These are phyloP conservation scores for Drosophila biarmipes DNA, from an alignment of 1,140 invertebrate species.

Conservation along the genomic window DNA sequence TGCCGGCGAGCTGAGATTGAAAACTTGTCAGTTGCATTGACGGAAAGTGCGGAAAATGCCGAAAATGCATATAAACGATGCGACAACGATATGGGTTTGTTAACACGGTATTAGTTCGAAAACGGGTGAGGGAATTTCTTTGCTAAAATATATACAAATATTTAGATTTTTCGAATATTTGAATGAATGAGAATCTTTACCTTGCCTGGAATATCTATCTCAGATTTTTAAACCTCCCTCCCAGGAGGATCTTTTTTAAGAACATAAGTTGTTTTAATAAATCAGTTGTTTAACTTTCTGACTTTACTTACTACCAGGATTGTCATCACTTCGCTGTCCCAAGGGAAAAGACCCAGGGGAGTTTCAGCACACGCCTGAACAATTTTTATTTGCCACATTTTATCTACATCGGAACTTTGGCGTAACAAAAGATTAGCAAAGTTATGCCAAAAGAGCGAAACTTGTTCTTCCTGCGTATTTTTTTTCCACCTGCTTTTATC, in stretches of 20 bases:
- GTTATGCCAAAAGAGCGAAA: slow-evolving; percentile 73
- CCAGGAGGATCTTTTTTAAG: background rate
- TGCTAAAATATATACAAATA: background rate
- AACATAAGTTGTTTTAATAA: slow-evolving; percentile 22
- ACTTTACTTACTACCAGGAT: slow-evolving; percentile 10
- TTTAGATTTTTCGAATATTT: background rate
- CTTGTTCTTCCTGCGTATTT: slow-evolving; percentile 33
- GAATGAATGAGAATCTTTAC: no score
- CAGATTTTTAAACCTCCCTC: background rate
- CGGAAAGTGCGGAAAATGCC: slow-evolving; percentile 23
- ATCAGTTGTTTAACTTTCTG: slow-evolving; percentile 33
- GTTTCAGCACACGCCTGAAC: slow-evolving; percentile 53
- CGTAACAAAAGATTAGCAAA: slow-evolving; percentile 79
- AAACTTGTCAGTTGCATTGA: slow-evolving; percentile 78
- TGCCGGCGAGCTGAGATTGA: slow-evolving; percentile 65
- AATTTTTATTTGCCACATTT: slow-evolving; percentile 80
- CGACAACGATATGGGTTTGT: slow-evolving; percentile 47
- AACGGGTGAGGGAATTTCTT: background rate
- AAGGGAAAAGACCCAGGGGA: slow-evolving; percentile 24
- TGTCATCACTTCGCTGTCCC: slow-evolving; percentile 44
- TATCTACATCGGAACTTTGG: slow-evolving; percentile 73
- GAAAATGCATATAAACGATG: slow-evolving; percentile 59
- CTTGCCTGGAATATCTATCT: no score
- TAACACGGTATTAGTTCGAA: slow-evolving; percentile 20
- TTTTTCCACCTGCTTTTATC: slow-evolving; percentile 12